Evolutionary conservation across 2,888 invertebrate genomes (phyloP).

Genomic region (Anarsia innoxiella): DNA sequence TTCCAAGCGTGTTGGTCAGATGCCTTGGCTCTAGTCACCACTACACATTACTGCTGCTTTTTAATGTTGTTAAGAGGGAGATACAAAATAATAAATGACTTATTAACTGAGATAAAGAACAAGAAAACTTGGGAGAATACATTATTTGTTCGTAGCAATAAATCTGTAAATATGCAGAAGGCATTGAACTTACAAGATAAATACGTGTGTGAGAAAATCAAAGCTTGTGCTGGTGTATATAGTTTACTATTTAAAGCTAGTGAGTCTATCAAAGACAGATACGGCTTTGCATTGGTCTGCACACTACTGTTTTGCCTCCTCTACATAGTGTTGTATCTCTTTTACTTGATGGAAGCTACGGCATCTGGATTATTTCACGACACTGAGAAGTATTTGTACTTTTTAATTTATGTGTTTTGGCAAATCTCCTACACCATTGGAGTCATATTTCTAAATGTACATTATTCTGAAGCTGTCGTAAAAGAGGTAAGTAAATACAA

Average conservation of each 20-base stretch:
- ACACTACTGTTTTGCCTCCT: conserved; percentile 32
- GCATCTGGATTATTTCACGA: conserved; percentile 47
- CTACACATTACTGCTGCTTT: conserved; percentile 34
- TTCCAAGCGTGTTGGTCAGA: conserved; percentile 41
- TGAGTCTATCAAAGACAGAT: conserved; percentile 29
- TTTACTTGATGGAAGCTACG: conserved; percentile 60
- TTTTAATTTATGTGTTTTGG: conserved; percentile 45
- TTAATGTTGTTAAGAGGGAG: conserved; percentile 32
- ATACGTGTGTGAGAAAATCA: conserved; percentile 39
- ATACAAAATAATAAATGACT: conserved; percentile 38
- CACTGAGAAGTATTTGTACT: conserved; percentile 33
- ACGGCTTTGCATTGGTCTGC: conserved; percentile 35
- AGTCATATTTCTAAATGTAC: conserved; percentile 33
- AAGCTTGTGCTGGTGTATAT: conserved; percentile 39
- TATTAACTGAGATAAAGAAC: conserved; percentile 32
- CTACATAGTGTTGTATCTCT: conserved; percentile 40
- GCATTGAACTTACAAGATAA: conserved; percentile 18
- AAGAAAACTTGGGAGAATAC: conserved; percentile 33
- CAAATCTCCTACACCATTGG: conserved; percentile 35
- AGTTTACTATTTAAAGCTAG: conserved; percentile 35
- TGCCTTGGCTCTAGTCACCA: conserved; percentile 31
- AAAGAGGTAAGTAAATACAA: conserved; percentile 30
- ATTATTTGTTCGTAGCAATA: conserved; percentile 26
- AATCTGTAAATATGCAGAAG: conserved; percentile 23
- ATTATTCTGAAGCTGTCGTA: conserved; percentile 34